These are phyloP conservation scores for Patella ulyssiponensis DNA, from an alignment of 2,888 invertebrate genomes.

Conservation along the genomic window DNA sequence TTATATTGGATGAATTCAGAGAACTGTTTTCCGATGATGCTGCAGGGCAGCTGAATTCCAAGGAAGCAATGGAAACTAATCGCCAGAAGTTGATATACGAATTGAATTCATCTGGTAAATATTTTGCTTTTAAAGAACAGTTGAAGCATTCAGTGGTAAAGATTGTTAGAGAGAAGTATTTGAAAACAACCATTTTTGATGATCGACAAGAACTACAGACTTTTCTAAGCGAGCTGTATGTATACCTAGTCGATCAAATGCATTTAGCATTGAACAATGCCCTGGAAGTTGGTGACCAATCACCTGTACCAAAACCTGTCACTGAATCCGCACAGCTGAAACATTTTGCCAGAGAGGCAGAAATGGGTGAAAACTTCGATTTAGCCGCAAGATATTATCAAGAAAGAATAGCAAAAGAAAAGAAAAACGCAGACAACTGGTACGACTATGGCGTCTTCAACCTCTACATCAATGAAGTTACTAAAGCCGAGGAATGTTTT, in stretches of 20 bases:
- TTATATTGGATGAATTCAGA: slow-evolving; percentile 70
- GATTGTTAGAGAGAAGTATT: slow-evolving; percentile 71
- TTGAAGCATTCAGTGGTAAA: slow-evolving; percentile 72
- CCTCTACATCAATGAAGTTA: slow-evolving; percentile 68
- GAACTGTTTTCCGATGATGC: no score
- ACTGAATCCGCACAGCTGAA: slow-evolving; percentile 70
- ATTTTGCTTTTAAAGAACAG: slow-evolving; percentile 73
- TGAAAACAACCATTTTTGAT: slow-evolving; percentile 68
- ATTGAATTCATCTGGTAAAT: slow-evolving; percentile 71
- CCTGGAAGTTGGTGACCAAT: slow-evolving; percentile 68
- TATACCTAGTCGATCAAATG: slow-evolving; percentile 72
- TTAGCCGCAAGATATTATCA: slow-evolving; percentile 71
- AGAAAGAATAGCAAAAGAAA: slow-evolving; percentile 71
- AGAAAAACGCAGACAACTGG: slow-evolving; percentile 70
- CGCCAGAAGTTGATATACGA: slow-evolving; percentile 71
- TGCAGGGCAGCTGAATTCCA: no score
- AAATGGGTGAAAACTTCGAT: slow-evolving; percentile 70
- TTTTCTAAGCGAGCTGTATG: slow-evolving; percentile 72
- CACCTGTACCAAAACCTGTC: slow-evolving; percentile 68
- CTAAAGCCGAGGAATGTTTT: slow-evolving; percentile 72
- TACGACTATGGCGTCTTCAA: slow-evolving; percentile 72
- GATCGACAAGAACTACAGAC: slow-evolving; percentile 70
- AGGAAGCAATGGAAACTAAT: no score
- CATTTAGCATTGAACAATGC: slow-evolving; percentile 68
- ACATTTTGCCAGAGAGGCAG: slow-evolving; percentile 72